Conservation (phyloP, 2,888 invertebrate genomes). For the Crioceris asparagi region DNA sequence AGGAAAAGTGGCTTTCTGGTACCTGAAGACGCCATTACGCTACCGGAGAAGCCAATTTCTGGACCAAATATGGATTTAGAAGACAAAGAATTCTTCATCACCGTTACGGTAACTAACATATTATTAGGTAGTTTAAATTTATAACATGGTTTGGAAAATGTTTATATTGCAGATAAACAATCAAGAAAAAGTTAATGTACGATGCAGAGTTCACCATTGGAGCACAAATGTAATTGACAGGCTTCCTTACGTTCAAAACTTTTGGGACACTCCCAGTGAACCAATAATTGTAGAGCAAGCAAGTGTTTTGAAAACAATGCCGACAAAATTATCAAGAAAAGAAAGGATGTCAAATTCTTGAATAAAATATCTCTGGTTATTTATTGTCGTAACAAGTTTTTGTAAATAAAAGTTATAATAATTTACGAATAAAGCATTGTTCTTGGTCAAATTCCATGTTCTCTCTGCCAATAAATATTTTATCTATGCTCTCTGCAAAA, state of each 20-base stretch:
- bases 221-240: slow-evolving; percentile 52
- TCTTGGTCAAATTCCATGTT: too few relatives aligned
- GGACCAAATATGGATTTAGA: slow-evolving; percentile 76
- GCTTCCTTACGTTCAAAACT: slow-evolving; percentile 42
- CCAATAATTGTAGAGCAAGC: slow-evolving; percentile 49
- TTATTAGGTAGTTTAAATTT: slow-evolving; percentile 2
- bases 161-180: slow-evolving; percentile 51
- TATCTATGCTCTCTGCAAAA: too few relatives aligned
- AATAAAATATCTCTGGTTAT: too few relatives aligned
- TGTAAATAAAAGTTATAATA: too few relatives aligned
- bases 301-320: slow-evolving; percentile 21
- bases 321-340: slow-evolving; percentile 14
- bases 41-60: slow-evolving; percentile 61
- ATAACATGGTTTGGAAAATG: neutral
- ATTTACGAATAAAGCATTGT: too few relatives aligned
- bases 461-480: too few relatives aligned
- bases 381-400: too few relatives aligned
- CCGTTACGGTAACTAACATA: slow-evolving; percentile 53
- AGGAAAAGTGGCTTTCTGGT: slow-evolving; percentile 62
- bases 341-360: slow-evolving; percentile 1
- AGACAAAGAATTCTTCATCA: slow-evolving; percentile 71
- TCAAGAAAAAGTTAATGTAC: slow-evolving; percentile 58
- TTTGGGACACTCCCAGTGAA: slow-evolving; percentile 47
- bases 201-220: slow-evolving; percentile 73
- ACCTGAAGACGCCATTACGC: slow-evolving; percentile 60